phyloP scores from a whole-genome alignment of 2,888 invertebrate species.

The Parnassius smintheus region DNA sequence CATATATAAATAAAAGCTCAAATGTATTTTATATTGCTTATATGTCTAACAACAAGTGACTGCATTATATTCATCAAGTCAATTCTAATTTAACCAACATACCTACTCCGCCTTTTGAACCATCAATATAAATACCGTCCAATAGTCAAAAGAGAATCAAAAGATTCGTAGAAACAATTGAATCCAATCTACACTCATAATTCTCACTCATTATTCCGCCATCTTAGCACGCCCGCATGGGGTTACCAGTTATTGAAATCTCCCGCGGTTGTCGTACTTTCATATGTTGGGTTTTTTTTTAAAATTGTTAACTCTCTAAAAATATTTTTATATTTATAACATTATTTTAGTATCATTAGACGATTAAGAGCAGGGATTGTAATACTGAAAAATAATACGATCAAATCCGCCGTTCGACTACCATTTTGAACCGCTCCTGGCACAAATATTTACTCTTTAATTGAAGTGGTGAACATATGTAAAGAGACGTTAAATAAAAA shows the following conservation, averaged over 20 bases:
- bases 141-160: constrained; percentile 26
- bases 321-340: not conserved
- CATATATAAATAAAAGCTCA: no score
- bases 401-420: no score
- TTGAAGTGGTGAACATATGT: no score
- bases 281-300: not conserved
- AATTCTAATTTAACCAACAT: not conserved
- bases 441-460: no score
- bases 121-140: constrained; percentile 8
- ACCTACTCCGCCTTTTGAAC: not conserved
- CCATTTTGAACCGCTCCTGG: no score
- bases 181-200: constrained; percentile 38
- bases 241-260: constrained; percentile 6
- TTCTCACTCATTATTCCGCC: constrained; percentile 35
- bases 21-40: no score
- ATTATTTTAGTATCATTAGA: no score
- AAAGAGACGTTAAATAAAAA: no score
- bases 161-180: constrained; percentile 40
- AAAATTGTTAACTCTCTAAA: not conserved
- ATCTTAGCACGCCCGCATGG: constrained; percentile 22
- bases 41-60: not conserved
- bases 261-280: not conserved
- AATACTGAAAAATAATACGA: no score
- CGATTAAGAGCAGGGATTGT: no score
- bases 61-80: not conserved